These are phyloP conservation scores for Conus betulinus DNA, from an alignment of 1,140 invertebrate genomes.

Conservation along the genomic window DNA sequence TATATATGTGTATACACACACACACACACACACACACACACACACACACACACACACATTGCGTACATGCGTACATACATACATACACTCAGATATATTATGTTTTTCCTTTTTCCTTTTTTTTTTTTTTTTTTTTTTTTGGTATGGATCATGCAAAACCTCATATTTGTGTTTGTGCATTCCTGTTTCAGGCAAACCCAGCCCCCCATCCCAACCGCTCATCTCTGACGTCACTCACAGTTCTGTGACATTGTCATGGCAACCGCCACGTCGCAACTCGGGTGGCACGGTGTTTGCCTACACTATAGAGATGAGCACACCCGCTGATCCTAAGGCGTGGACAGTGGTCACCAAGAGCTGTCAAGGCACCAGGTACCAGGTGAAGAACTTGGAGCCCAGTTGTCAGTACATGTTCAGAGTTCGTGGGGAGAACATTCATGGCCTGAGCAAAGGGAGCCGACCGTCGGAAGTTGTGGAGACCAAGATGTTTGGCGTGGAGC, in stretches of 20 bases:
- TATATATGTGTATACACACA: too few species aligned
- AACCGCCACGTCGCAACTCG: constrained; percentile 47
- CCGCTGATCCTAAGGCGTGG: constrained; percentile 80
- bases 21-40: too few species aligned
- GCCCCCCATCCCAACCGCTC: constrained; percentile 57
- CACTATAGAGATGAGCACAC: constrained; percentile 60
- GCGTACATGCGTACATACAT: not conserved
- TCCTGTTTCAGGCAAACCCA: constrained; percentile 65
- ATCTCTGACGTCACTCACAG: constrained; percentile 61
- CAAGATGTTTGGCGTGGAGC: constrained; percentile 40
- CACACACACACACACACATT: too few species aligned
- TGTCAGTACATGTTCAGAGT: constrained; percentile 96
- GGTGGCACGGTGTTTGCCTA: constrained; percentile 64
- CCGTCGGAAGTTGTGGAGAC: constrained; percentile 52
- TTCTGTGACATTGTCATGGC: constrained; percentile 63
- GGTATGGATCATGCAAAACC: not conserved
- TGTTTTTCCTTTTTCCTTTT: too few species aligned
- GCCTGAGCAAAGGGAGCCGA: constrained; percentile 89
- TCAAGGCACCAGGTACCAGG: constrained; percentile 91
- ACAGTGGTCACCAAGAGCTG: constrained; percentile 94
- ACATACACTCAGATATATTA: not conserved
- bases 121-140: not conserved
- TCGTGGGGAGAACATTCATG: constrained; percentile 97
- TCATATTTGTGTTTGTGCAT: not conserved
- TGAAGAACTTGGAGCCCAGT: constrained; percentile 90